Percentiles rank a stretch among this genome's conserved stretches.
Evolutionary conservation across 1,140 invertebrate genomes (phyloP).

Genomic region (Hylyphantes graminicola): DNA sequence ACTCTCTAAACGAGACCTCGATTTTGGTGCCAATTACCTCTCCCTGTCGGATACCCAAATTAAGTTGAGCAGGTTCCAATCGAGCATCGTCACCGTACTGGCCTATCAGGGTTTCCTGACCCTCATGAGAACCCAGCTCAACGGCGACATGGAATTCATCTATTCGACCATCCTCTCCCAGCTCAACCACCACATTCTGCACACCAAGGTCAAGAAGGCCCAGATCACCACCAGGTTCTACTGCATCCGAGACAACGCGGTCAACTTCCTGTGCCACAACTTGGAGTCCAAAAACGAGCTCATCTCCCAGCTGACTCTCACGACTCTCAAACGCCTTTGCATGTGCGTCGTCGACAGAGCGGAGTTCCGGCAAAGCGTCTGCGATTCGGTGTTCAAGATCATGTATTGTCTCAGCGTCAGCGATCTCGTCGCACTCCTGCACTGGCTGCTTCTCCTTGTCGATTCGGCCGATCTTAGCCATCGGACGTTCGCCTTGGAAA

Average conservation of each 20-base stretch:
- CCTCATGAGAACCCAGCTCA: constrained; percentile 69
- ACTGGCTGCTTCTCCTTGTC: constrained; percentile 71
- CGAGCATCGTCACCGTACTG: constrained; percentile 68
- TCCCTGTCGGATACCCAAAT: background rate
- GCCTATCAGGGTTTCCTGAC: constrained; percentile 69
- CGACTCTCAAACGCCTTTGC: constrained; percentile 74
- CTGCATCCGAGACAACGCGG: constrained; percentile 69
- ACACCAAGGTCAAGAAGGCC: constrained; percentile 66
- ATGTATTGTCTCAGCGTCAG: constrained; percentile 67
- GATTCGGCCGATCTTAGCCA: constrained; percentile 70
- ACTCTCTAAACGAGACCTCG: constrained; percentile 53
- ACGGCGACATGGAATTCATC: constrained; percentile 69
- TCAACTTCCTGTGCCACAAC: constrained; percentile 71
- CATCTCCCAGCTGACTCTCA: constrained; percentile 67
- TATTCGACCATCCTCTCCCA: constrained; percentile 70
- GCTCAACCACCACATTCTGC: constrained; percentile 70
- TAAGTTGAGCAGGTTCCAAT: background rate
- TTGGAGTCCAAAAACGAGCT: constrained; percentile 67
- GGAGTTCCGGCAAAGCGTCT: constrained; percentile 72
- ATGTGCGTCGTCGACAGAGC: constrained; percentile 72
- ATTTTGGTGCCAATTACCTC: constrained; percentile 14
- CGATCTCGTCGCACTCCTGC: constrained; percentile 68
- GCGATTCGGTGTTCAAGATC: constrained; percentile 70
- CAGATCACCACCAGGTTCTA: constrained; percentile 67
- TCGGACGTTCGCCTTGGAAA: constrained; percentile 73